A percentile compares a stretch with the other conserved stretches of the same genome.
Conservation (phyloP, 2,888 invertebrate species). For the Cryptus armator region DNA sequence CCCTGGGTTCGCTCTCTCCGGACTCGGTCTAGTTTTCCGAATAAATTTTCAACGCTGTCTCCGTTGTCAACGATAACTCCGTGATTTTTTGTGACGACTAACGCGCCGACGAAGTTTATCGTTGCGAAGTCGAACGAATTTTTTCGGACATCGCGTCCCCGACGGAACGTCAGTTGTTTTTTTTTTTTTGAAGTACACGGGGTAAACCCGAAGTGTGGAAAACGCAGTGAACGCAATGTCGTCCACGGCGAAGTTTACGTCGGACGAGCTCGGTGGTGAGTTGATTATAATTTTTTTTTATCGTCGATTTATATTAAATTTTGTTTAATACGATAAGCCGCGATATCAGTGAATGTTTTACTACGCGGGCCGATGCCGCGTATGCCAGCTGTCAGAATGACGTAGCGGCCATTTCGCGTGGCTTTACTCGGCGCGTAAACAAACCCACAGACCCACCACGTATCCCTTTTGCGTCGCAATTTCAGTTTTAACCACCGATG, state of each 20-base stretch:
- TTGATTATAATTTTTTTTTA: conserved; percentile 52
- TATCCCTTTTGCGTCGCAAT: conserved; percentile 71
- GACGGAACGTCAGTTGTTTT: conserved; percentile 23
- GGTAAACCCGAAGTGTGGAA: conserved; percentile 55
- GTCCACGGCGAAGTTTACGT: conserved; percentile 78
- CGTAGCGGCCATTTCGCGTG: conserved; percentile 81
- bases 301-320: conserved; percentile 11
- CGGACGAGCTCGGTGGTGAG: conserved; percentile 83
- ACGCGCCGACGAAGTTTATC: not conserved
- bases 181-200: conserved; percentile 46
- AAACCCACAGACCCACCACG: conserved; percentile 65
- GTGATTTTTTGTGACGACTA: conserved; percentile 2
- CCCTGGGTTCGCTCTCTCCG: conserved; percentile 52
- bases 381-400: conserved; percentile 75
- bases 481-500: conserved; percentile 26
- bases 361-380: not conserved
- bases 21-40: not conserved
- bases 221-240: conserved; percentile 74
- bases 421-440: conserved; percentile 72
- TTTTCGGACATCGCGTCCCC: conserved; percentile 10
- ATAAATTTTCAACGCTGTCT: too few species aligned
- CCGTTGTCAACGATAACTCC: not conserved
- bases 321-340: not conserved
- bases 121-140: not conserved
- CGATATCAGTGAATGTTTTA: too few species aligned